Evolutionary conservation across 2,888 invertebrate species (phyloP).

Genomic region (Acleris holmiana): DNA sequence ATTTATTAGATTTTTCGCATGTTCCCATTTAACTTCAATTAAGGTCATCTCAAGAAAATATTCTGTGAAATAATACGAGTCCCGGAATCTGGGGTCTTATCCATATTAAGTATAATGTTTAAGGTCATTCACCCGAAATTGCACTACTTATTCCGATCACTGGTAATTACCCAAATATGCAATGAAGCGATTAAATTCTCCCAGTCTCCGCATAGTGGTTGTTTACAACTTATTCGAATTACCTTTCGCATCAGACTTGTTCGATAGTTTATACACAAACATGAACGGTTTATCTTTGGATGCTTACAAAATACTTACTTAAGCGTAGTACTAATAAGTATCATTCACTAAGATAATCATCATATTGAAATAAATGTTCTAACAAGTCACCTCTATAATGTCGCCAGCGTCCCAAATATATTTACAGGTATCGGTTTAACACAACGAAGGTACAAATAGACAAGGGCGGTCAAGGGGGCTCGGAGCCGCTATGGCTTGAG

Average conservation of each 20-base stretch:
- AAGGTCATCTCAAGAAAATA: too few species aligned
- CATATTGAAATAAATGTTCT: neutral
- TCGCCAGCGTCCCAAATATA: too few species aligned
- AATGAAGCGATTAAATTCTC: too few species aligned
- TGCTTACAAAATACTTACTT: constrained; percentile 9
- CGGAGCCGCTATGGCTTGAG: constrained; percentile 69
- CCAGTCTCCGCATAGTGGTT: neutral
- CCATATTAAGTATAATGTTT: too few species aligned
- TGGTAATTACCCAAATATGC: too few species aligned
- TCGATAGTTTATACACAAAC: constrained; percentile 3
- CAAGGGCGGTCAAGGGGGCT: neutral
- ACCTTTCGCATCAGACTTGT: neutral
- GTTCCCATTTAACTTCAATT: too few species aligned
- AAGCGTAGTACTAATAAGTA: neutral
- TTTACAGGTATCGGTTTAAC: neutral
- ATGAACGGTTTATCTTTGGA: constrained; percentile 5
- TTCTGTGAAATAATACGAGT: too few species aligned
- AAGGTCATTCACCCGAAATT: too few species aligned
- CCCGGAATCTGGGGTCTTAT: too few species aligned
- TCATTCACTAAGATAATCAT: constrained; percentile 6
- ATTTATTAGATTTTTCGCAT: too few species aligned
- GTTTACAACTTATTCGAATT: neutral
- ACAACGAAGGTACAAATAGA: neutral
- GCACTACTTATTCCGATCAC: too few species aligned
- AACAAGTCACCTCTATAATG: neutral